Conservation (phyloP, 2,797 vertebrate species). For the Sebastes vulpes region DNA sequence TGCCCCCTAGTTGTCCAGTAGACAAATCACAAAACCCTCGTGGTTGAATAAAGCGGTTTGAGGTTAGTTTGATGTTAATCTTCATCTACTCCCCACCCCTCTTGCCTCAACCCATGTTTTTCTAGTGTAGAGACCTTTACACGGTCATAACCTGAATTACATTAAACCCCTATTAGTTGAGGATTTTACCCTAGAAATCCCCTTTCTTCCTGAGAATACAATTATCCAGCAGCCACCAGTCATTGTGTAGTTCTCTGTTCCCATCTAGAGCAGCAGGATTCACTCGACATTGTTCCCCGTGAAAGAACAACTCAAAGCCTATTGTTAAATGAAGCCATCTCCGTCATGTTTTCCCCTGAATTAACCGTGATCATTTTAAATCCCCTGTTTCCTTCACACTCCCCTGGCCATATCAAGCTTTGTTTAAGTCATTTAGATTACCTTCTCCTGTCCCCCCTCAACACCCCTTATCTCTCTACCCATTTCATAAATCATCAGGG, state of each 20-base stretch:
- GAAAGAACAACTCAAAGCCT: conserved; percentile 85
- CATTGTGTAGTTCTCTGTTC: conserved; percentile 78
- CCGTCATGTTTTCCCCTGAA: conserved; percentile 83
- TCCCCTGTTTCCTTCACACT: conserved; percentile 82
- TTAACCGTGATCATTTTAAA: conserved; percentile 85
- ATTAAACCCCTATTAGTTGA: conserved; percentile 83
- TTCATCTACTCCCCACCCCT: conserved; percentile 48
- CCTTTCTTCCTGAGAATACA: conserved; percentile 79
- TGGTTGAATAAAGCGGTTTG: conserved; percentile 49
- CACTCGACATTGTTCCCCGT: conserved; percentile 79
- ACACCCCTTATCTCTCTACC: conserved; percentile 81
- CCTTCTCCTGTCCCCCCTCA: conserved; percentile 79
- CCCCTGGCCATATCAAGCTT: conserved; percentile 85
- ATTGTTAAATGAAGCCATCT: conserved; percentile 86
- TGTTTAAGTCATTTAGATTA: conserved; percentile 87
- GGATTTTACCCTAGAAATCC: conserved; percentile 83
- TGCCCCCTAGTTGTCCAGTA: conserved; percentile 58
- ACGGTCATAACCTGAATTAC: conserved; percentile 80
- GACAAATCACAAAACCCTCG: conserved; percentile 34
- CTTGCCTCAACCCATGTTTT: conserved; percentile 50
- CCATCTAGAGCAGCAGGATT: conserved; percentile 81
- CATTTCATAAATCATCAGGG: conserved; percentile 85
- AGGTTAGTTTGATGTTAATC: conserved; percentile 71
- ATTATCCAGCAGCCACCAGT: conserved; percentile 77
- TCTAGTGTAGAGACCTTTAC: conserved; percentile 64